Evolutionary conservation across 2,888 invertebrate genomes (phyloP).

Genomic region (Tricholauxania praeusta): DNA sequence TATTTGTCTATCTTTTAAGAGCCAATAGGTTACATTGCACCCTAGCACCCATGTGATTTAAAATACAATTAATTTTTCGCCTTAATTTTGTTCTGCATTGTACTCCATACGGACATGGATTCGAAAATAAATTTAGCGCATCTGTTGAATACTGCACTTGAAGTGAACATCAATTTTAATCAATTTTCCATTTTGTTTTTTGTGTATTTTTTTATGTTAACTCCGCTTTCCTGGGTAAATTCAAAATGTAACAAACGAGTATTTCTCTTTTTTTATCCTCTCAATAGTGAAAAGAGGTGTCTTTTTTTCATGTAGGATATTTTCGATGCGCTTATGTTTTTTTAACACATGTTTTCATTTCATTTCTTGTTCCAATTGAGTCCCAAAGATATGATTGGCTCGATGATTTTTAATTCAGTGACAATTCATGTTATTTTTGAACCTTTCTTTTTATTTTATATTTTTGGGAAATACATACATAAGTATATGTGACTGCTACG

Average conservation of each 20-base stretch:
- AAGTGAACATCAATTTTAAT: slow-evolving; percentile 12
- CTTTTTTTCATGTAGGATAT: neutral
- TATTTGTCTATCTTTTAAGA: no score
- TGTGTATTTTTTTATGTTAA: neutral
- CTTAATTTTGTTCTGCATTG: no score
- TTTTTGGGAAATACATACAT: no score
- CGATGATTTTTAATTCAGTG: no score
- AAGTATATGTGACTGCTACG: no score
- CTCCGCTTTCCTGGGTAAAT: neutral
- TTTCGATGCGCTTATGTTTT: neutral
- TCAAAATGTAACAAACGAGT: no score
- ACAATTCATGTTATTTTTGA: no score
- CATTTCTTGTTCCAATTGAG: neutral
- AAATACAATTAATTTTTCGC: no score
- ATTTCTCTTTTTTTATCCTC: neutral
- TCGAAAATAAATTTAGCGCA: neutral
- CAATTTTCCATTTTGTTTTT: slow-evolving; percentile 8
- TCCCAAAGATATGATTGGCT: neutral
- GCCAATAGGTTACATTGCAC: no score
- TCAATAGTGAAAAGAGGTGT: neutral
- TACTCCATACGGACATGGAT: no score
- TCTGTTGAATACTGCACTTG: neutral
- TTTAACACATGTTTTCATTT: slow-evolving; percentile 15
- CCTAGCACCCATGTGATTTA: no score
- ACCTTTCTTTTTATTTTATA: no score